These are phyloP conservation scores for Scrobipalpa atriplicella DNA, from an alignment of 2,888 invertebrate genomes.

Conservation along the genomic window DNA sequence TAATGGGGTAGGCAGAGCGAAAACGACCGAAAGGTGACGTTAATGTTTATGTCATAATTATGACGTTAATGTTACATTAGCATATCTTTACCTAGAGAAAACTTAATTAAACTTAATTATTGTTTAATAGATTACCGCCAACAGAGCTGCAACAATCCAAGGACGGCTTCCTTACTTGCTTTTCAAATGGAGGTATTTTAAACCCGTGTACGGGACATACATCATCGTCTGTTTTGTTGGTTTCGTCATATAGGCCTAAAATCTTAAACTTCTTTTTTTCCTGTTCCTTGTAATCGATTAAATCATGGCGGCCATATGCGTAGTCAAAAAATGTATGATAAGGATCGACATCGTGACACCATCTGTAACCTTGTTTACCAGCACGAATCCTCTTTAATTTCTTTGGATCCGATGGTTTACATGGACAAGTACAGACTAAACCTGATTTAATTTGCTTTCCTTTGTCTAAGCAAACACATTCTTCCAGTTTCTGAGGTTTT, in stretches of 20 bases:
- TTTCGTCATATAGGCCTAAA: constrained; percentile 55
- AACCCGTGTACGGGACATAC: constrained; percentile 51
- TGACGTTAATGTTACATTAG: neutral
- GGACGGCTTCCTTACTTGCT: constrained; percentile 60
- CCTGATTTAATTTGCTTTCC: constrained; percentile 39
- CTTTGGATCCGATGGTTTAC: constrained; percentile 43
- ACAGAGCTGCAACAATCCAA: constrained; percentile 76
- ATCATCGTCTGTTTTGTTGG: too few species aligned
- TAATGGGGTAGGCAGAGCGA: too few species aligned
- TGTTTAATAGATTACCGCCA: constrained; percentile 56
- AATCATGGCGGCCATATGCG: constrained; percentile 64
- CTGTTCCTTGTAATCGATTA: constrained; percentile 52
- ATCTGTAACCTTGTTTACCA: constrained; percentile 69
- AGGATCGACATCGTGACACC: constrained; percentile 73
- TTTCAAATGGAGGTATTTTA: constrained; percentile 55
- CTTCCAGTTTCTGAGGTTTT: constrained; percentile 23
- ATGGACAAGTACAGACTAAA: constrained; percentile 52
- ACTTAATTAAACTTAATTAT: neutral
- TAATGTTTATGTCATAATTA: too few species aligned
- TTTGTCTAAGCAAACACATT: constrained; percentile 59
- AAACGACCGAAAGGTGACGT: too few species aligned
- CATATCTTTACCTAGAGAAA: neutral
- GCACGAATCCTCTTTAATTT: constrained; percentile 61
- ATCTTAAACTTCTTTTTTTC: constrained; percentile 58
- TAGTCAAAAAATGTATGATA: constrained; percentile 72